phyloP scores from a whole-genome alignment of 2,113 vertebrate genomes.

The Phalacrocorax pelagicus region DNA sequence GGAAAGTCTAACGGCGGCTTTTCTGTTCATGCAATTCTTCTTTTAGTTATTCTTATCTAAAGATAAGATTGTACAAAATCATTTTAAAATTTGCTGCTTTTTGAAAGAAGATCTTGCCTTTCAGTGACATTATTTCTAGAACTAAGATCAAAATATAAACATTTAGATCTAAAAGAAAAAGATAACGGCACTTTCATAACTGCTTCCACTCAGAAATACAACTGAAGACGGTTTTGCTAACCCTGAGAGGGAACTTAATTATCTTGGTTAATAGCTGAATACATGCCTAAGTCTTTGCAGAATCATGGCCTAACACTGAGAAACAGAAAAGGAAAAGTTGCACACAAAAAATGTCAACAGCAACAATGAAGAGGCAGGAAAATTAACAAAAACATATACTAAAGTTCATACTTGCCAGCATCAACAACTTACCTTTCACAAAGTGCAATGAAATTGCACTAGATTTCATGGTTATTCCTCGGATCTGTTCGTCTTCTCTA shows the following conservation, averaged over 20 bases:
- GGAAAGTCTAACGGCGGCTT: background rate
- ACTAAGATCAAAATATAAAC: background rate
- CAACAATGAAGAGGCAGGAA: fast-evolving
- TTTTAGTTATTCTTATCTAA: background rate
- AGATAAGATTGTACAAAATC: background rate
- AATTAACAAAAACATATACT: background rate
- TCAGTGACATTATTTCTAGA: background rate
- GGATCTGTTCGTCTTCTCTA: conserved; percentile 92
- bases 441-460: conserved; percentile 95
- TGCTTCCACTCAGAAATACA: fast-evolving
- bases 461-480: conserved; percentile 99
- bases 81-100: background rate
- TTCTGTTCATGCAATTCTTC: background rate
- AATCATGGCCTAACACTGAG: background rate
- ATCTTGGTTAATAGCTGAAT: background rate
- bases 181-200: background rate
- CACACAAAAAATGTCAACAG: background rate
- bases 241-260: background rate
- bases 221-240: background rate
- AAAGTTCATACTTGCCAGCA: background rate
- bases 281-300: background rate
- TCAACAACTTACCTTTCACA: conserved; percentile 67
- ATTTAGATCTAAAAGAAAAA: background rate
- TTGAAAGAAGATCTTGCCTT: background rate
- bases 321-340: background rate